Base-by-base conservation (phyloP, 2,113 vertebrate species). In the Rhynchomys soricoides region DNA sequence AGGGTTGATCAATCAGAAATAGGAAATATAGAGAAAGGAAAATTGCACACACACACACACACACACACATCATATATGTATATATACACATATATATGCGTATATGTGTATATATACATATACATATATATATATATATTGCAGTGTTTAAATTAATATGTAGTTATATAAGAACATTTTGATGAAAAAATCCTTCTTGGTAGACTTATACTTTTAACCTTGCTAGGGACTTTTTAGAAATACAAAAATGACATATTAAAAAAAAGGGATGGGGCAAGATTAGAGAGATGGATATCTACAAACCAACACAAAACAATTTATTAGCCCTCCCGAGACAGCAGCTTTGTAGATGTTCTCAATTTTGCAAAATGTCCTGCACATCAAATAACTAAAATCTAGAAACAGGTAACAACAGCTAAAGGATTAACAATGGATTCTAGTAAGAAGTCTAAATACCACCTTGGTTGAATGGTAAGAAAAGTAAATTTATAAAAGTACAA, bases 381-480 rank as follows among this genome's bases (percentile, higher is more conserved):
- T 81, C 55, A 74, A 57, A 92, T 71, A 75, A 86, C 50, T 70
- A 29, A 64, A 95, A 96, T 95, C 91, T 73, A 62, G 50, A 96
- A 96, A 87, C 81, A 26, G 7, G 68, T 86, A 13, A 24, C 55
- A 92, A 34, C 1, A 50, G 88, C 43, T 88, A 43, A 89, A 21
- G 82, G 91, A 89, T 95, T 90, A 90, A n/a, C 90, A 83, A 7
- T 1, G 64, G 73, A 89, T 86, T 71, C 66, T 1, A 8, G 55
- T 92, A 13, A 77, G 34, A 93, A 78, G 52, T 88, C 96, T 97
- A 73, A 95, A 89, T 45, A 12, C n/a, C 57, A 37, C 21, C 68
- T 66, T 52, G 64, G 73, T 70, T 57, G 11, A 50, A 48, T 79
- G 95, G 59, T 59, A 40, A 50, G 57, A 45, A 90, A 90, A 82